phyloP scores from a whole-genome alignment of 2,888 invertebrate genomes.

The Bombyx huttoni region DNA sequence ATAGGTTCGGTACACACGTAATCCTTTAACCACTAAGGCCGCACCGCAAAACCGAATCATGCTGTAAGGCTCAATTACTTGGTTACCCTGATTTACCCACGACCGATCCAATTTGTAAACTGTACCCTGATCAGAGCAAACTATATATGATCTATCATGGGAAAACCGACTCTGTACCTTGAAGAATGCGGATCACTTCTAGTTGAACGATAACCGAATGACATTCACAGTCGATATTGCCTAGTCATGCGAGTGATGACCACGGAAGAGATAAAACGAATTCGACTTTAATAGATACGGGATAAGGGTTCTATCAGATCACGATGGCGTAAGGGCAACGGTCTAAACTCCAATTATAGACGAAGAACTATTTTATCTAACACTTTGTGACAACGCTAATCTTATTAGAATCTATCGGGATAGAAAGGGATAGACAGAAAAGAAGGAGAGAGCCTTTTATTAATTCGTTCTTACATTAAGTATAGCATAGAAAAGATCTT shows the following conservation, averaged over 20 bases:
- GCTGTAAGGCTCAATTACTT: conserved; percentile 71
- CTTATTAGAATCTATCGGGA: conserved; percentile 70
- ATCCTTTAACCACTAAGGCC: conserved; percentile 58
- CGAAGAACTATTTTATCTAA: conserved; percentile 72
- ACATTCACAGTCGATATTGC: conserved; percentile 64
- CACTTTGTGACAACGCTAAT: conserved; percentile 68
- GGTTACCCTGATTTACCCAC: conserved; percentile 66
- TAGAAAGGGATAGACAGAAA: conserved; percentile 41
- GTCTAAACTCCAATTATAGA: conserved; percentile 64
- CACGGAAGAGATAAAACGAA: conserved; percentile 29
- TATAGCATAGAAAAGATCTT: too few species aligned
- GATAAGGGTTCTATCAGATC: conserved; percentile 19
- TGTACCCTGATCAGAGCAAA: conserved; percentile 58
- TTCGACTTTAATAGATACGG: conserved; percentile 18
- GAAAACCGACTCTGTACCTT: conserved; percentile 19
- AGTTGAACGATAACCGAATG: conserved; percentile 16
- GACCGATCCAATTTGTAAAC: conserved; percentile 70
- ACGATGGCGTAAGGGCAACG: conserved; percentile 22
- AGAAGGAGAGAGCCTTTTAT: conserved; percentile 24
- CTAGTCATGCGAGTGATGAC: conserved; percentile 71
- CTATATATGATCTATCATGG: conserved; percentile 21
- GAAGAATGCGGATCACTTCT: conserved; percentile 5
- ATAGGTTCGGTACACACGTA: conserved; percentile 45
- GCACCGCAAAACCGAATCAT: conserved; percentile 53
- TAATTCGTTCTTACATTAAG: too few species aligned